Evolutionary conservation across 2,797 vertebrate genomes (phyloP), one percentile per base, ranked within the genome.

Genomic region (Notoglanidium macrostoma): DNA sequence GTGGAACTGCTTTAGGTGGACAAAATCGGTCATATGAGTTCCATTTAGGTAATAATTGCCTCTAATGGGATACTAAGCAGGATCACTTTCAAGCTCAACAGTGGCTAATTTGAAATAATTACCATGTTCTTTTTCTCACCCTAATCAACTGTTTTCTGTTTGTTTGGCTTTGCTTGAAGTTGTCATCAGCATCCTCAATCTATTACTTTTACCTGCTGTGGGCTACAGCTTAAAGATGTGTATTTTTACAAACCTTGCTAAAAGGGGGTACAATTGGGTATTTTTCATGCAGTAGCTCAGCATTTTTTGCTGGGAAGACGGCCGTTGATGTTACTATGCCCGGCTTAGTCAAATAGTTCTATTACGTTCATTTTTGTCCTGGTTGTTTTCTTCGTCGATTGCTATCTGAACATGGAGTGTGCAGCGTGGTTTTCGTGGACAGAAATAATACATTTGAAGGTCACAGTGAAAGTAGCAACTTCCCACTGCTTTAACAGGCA

Each of bases 81-180:
- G 81, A 81, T 89, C 87, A 88, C 82, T 82, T 77, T 87, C 85
- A 63, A 54, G 29, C 89, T 84, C 88, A 83, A 83, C 87, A 90
- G 88, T 85, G 76, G 87, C 85, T 91, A 84, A 91, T 91, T 89
- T 90, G 61, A 83, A 86, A 90, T 90, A 88, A 92, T 91, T 88
- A 87, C 77, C 6, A 23, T 74, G 70, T 74, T 89, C 40, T 87
- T 77, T 86, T 85, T 57, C 63, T 35, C 86, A 76, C 83, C 84
- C 67, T 74, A 86, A 89, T 90, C 85, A 86, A 85, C 80, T 65
- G 17, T 83, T 70, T 70, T 86, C 44, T 65, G 65, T 49, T 83
- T 70, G 61, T 77, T 63, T 63, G 40, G 3, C 49, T 83, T 78
- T 73, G 19, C 82, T 54, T 54, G 61, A 61, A 23, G 57, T 83